These are phyloP conservation scores for Lasaia peninsularis DNA, from an alignment of 1,140 invertebrate genomes.

Conservation along the genomic window DNA sequence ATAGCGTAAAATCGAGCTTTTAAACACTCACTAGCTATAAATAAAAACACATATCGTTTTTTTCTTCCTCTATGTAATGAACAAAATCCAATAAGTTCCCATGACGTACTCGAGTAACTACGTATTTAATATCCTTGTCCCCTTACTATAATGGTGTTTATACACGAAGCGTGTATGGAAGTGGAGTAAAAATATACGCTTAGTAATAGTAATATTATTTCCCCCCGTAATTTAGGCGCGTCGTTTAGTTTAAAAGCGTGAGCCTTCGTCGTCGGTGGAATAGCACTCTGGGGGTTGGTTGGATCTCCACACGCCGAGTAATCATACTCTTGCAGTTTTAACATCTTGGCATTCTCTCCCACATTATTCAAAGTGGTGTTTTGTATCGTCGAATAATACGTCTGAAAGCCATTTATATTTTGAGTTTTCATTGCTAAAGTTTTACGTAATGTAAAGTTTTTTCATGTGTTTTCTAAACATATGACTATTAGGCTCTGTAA, in stretches of 20 bases:
- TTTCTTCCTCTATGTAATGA: no score
- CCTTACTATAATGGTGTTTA: no score
- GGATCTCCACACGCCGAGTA: conserved; percentile 34
- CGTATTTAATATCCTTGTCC: no score
- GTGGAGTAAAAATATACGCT: conserved; percentile 9
- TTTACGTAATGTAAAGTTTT: background rate
- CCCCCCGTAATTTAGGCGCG: conserved; percentile 37
- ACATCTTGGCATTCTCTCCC: conserved; percentile 47
- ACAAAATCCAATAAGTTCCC: no score
- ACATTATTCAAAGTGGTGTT: conserved; percentile 49
- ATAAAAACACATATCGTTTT: no score
- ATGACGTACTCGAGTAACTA: no score
- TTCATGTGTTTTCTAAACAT: background rate
- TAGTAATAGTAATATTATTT: conserved; percentile 28
- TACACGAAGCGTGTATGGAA: background rate
- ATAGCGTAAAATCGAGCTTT: no score
- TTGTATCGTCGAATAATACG: conserved; percentile 22
- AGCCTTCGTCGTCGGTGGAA: conserved; percentile 39
- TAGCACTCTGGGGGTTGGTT: conserved; percentile 33
- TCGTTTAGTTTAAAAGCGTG: conserved; percentile 55
- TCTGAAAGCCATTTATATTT: conserved; percentile 18
- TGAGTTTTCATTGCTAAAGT: background rate
- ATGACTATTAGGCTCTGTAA: no score
- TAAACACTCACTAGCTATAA: no score
- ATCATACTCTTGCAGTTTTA: conserved; percentile 56